These are phyloP conservation scores for Bellardia bayeri DNA, from an alignment of 2,888 invertebrate genomes.

Conservation along the genomic window DNA sequence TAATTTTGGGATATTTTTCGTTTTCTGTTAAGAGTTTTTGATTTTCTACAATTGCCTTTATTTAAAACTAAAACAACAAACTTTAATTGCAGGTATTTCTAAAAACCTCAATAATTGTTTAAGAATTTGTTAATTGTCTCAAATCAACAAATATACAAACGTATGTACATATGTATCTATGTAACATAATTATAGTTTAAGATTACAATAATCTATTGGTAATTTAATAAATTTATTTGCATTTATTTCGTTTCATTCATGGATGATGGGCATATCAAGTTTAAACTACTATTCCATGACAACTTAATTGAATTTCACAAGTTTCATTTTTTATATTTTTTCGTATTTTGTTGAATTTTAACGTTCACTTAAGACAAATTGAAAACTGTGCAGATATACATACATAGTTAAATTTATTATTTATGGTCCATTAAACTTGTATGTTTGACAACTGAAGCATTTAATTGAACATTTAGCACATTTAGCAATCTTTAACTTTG, in stretches of 20 bases:
- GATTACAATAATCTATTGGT: conserved; percentile 5
- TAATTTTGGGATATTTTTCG: conserved; percentile 33
- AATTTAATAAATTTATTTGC: conserved; percentile 11
- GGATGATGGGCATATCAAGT: not conserved
- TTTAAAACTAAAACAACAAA: not conserved
- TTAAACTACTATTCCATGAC: not conserved
- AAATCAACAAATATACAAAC: not conserved
- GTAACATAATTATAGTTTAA: conserved; percentile 6
- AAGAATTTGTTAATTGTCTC: conserved; percentile 48
- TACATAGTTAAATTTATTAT: conserved; percentile 1
- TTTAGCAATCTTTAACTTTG: not conserved
- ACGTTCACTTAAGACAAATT: not conserved
- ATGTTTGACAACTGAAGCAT: conserved; percentile 50
- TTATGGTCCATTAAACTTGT: conserved; percentile 53
- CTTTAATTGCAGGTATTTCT: conserved; percentile 17
- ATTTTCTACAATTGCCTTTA: not conserved
- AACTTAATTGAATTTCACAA: not conserved
- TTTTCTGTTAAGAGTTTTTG: not conserved
- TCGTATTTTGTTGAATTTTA: not conserved
- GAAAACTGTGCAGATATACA: not conserved
- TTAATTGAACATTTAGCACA: conserved; percentile 60
- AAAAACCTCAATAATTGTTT: conserved; percentile 43
- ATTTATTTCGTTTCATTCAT: not conserved
- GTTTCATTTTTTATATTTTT: not conserved
- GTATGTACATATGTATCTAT: too few relatives aligned